phyloP scores from a whole-genome alignment of 2,113 vertebrate species.

The Chamaea fasciata region DNA sequence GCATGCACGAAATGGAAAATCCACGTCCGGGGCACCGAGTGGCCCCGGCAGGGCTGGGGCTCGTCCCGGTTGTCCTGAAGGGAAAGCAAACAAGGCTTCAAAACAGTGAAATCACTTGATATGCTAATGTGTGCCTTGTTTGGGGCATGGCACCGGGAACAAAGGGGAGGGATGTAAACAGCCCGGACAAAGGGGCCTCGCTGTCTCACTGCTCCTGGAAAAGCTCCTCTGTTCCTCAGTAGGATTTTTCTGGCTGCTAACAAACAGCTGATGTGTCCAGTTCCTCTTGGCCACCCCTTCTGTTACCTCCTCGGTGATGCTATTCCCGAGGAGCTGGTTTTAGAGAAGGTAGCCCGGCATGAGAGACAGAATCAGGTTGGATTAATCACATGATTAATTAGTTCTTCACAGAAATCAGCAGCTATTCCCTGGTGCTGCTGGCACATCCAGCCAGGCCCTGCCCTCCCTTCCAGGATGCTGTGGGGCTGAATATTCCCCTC shows the following conservation, averaged over 20 bases:
- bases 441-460: not conserved
- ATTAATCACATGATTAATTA: not conserved
- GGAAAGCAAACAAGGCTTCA: not conserved
- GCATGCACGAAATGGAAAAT: not conserved
- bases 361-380: not conserved
- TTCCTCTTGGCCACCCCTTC: not conserved
- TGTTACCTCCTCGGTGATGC: not conserved
- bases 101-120: not conserved
- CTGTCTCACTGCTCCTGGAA: not conserved
- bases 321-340: not conserved
- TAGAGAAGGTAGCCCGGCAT: not conserved
- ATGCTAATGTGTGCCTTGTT: not conserved
- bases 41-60: not conserved
- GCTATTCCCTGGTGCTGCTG: not conserved
- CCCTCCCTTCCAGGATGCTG: not conserved
- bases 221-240: not conserved
- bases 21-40: not conserved
- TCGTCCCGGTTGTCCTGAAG: not conserved
- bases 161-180: not conserved
- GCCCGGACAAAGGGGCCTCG: not conserved
- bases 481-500: not conserved
- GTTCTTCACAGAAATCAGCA: not conserved
- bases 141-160: not conserved
- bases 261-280: not conserved
- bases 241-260: not conserved